phyloP scores from a whole-genome alignment of 2,113 vertebrate genomes.

The Rutilus rutilus region DNA sequence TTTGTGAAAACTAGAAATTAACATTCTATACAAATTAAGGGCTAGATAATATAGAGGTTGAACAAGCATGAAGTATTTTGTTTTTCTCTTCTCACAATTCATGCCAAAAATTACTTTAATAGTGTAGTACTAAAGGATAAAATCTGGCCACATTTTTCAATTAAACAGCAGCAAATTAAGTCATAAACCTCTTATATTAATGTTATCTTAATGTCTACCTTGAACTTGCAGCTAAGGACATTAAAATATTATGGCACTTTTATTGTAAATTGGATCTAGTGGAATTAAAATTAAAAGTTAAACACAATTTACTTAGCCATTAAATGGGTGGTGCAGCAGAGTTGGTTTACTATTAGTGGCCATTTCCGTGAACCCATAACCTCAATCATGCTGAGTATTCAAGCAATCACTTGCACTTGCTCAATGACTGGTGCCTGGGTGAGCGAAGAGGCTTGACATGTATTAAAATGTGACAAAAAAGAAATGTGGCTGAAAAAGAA shows the following conservation, averaged over 20 bases:
- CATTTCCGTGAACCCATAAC: constrained; percentile 18
- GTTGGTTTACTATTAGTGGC: background rate
- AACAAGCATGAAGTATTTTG: background rate
- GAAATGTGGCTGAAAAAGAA: background rate
- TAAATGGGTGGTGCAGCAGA: background rate
- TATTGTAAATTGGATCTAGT: constrained; percentile 23
- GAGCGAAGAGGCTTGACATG: background rate
- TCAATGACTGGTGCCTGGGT: background rate
- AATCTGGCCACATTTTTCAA: constrained; percentile 51
- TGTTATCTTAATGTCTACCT: constrained; percentile 72
- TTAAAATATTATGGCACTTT: constrained; percentile 33
- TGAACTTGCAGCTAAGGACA: constrained; percentile 62
- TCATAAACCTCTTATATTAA: constrained; percentile 70
- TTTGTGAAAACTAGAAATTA: background rate
- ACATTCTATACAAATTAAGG: background rate
- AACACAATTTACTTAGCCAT: constrained; percentile 32
- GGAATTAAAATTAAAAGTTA: constrained; percentile 33
- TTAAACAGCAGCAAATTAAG: constrained; percentile 68
- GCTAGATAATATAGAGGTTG: background rate
- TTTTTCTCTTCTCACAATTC: background rate
- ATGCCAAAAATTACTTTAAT: background rate
- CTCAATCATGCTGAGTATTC: constrained; percentile 30
- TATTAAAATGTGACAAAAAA: background rate
- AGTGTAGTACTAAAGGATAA: constrained; percentile 47
- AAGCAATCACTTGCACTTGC: background rate